Evolutionary conservation across 2,113 vertebrate genomes (phyloP), one percentile per base, ranked within the genome.

Genomic region (Tachuris rubrigastra): DNA sequence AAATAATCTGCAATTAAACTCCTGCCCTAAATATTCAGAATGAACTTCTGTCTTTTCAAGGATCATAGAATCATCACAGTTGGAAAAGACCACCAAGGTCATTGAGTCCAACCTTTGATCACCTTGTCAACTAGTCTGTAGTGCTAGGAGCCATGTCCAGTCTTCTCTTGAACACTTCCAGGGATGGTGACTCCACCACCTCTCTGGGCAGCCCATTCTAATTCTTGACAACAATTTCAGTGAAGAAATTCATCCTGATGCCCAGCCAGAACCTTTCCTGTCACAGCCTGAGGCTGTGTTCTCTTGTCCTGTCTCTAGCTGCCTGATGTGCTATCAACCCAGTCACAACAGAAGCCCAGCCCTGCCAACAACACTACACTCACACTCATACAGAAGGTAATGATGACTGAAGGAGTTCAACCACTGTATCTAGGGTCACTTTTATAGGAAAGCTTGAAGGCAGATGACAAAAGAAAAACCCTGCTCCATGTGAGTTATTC

Each of bases 401-500:
- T 3, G 56, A 49, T 11, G 60, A 85, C 63, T 47, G 74, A 88
- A 68, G 33, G 55, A 81, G 24, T 27, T 87, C 60, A 95, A 68
- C 41, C 77, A 91, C 80, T 47, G 28, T 72, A 76, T 27, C 44
- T 33, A 89, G 72, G 59, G 53, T 60, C n/a, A 25, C 66, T 78
- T 17, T 68, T 30, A 90, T 55, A 78, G 77, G 85, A 93, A 75
- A 87, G 87, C 85, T 93, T 93, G 96, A 92, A 79, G 73, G 91
- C 78, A 92, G 76, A 90, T 74, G 89, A 72, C 33, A 94, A 87
- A 94, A 97, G 79, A 89, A 79, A 95, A 77, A 49, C 58, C 86
- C 73, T 92, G 93, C 89, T 93, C 86, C 91, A 46, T 8, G 67
- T 92, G 92, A 97, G 92, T 83, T 96, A 94, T 81, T 80, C 96